Base-by-base conservation (phyloP, 1,140 invertebrate species). In the Nymphalis io region DNA sequence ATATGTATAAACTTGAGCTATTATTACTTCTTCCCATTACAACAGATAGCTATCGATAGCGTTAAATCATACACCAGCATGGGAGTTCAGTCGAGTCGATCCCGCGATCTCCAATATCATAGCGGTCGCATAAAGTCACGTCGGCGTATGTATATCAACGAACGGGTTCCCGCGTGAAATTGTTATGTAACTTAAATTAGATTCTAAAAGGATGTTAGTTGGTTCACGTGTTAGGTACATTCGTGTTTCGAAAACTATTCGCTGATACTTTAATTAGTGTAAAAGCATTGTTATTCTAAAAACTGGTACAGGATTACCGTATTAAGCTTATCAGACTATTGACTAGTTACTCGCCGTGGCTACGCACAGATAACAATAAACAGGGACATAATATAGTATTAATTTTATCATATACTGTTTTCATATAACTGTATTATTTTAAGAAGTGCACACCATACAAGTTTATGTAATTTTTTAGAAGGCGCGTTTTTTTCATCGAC, bases 151-250 rank as follows among this genome's bases (percentile, higher is more conserved):
- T 23, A 66, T 59, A 62, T 62, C 60, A 63, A 57, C 60, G 60
- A 62, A 57, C 51, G 67, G 67, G 48, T 69, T 63, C 67, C 67
- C 60, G 60, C 67, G 60, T 63, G 67, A 39, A 63, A 63, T 69
- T 58, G 15, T 69, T 69, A 69, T 48, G 67, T 69, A 58, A 69
- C 27, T n/a, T 33, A 40, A 61, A 61, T 38, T 23, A 39, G 39
- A 66, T 59, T 46, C 64, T 38, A 66, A 59, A 42, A 59, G 39
- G 21, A 58, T 58, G 55, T 46, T 12, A 46, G 38, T n/a, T 4
- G 6, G 23, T 40, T 46, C 23, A 55, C 5, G 62, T 23, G 46
- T 51, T 48, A 11, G 16, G 16, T 27, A 27, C 15, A 27, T 55
- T 27, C n/a, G 13, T 21, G 21, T 12, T 53, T 23, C 23, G 16